A percentile compares a stretch with the other conserved stretches of the same genome.
phyloP scores from a whole-genome alignment of 2,797 vertebrate species.

The Hydrophis major region DNA sequence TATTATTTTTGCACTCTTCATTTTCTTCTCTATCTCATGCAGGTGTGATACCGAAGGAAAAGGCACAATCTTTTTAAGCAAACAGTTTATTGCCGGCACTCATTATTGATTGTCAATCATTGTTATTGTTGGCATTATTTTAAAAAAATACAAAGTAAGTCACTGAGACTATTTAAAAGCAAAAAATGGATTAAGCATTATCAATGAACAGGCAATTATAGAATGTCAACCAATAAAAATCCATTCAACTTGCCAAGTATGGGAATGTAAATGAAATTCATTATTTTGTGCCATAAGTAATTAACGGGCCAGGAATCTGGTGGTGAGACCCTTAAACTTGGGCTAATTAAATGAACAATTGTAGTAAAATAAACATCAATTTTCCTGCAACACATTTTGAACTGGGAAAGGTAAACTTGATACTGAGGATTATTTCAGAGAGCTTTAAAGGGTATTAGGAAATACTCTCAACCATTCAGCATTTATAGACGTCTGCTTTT shows the following conservation, averaged over 20 bases:
- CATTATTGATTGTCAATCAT: neutral
- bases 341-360: slow-evolving; percentile 33
- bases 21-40: neutral
- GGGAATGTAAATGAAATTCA: slow-evolving; percentile 37
- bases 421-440: neutral
- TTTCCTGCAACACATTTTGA: slow-evolving; percentile 18
- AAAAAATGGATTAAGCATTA: neutral
- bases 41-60: neutral
- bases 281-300: slow-evolving; percentile 11
- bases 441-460: slow-evolving; percentile 18
- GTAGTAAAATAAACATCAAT: slow-evolving; percentile 18
- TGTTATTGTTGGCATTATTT: neutral
- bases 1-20: neutral
- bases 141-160: neutral
- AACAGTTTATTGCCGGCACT: neutral
- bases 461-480: neutral
- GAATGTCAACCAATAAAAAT: slow-evolving; percentile 4
- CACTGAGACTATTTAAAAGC: neutral
- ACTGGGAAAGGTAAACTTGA: neutral
- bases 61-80: neutral
- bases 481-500: slow-evolving; percentile 30
- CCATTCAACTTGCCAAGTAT: neutral
- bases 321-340: neutral
- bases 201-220: neutral
- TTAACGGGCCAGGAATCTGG: neutral